These are phyloP conservation scores for Hipposideros larvatus DNA, from an alignment of 2,797 vertebrate species.

Conservation along the genomic window DNA sequence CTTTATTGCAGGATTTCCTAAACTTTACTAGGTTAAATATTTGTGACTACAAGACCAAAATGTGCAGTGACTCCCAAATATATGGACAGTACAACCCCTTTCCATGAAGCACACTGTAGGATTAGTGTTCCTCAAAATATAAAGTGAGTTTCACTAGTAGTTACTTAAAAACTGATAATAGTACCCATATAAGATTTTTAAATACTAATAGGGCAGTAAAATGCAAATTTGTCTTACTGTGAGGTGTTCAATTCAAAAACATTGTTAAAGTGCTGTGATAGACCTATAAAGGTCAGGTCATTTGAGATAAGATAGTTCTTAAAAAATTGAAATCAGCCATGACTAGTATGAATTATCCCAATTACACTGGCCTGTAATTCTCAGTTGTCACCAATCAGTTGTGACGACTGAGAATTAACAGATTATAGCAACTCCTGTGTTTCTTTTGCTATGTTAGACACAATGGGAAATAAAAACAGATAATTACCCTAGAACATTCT, in stretches of 20 bases:
- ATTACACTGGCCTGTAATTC: background rate
- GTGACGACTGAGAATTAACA: background rate
- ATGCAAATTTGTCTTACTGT: background rate
- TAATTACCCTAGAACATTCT: background rate
- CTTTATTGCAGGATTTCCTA: background rate
- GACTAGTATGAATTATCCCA: background rate
- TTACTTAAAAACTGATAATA: background rate
- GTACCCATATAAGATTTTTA: background rate
- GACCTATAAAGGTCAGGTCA: background rate
- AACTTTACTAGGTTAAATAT: background rate
- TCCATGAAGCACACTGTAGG: background rate
- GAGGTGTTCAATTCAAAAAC: background rate
- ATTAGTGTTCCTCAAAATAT: background rate
- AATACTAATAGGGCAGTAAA: background rate
- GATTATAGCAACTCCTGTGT: background rate
- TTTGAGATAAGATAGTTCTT: background rate
- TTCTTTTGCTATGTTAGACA: background rate
- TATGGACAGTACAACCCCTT: background rate
- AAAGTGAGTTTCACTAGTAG: conserved; percentile 22
- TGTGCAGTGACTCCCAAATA: background rate
- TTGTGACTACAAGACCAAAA: background rate
- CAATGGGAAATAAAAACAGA: background rate
- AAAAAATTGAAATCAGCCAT: background rate
- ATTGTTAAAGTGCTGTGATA: background rate
- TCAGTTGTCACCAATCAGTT: background rate